Conservation (phyloP, 1,140 invertebrate species). For the Drosophila eugracilis region DNA sequence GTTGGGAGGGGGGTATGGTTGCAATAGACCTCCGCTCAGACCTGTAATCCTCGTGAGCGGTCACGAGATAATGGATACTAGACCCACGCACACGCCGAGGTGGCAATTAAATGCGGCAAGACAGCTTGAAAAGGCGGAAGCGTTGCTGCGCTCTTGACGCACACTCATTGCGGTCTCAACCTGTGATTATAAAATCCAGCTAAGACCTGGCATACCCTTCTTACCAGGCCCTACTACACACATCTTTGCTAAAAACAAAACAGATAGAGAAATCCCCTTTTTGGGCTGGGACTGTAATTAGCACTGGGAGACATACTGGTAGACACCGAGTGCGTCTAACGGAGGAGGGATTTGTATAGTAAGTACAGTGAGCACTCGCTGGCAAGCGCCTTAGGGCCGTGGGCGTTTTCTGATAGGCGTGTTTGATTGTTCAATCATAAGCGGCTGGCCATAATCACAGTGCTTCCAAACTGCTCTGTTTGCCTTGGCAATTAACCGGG, state of each 20-base stretch:
- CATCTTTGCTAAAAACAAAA: not conserved
- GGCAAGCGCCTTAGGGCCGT: constrained; percentile 39
- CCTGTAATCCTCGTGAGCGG: not conserved
- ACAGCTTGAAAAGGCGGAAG: constrained; percentile 41
- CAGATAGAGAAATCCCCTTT: not conserved
- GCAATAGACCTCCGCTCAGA: not conserved
- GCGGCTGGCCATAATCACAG: constrained; percentile 63
- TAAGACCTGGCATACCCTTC: no score
- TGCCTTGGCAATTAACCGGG: constrained; percentile 54
- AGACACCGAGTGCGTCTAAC: constrained; percentile 1
- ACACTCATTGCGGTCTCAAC: constrained; percentile 37
- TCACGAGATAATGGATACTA: not conserved
- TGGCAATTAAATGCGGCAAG: constrained; percentile 35
- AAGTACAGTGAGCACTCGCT: not conserved
- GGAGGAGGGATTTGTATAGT: not conserved
- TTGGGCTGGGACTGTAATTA: no score
- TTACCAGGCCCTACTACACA: not conserved
- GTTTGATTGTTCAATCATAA: constrained; percentile 81
- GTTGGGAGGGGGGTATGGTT: not conserved
- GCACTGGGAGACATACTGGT: no score
- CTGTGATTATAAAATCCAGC: constrained; percentile 62
- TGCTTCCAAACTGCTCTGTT: constrained; percentile 30
- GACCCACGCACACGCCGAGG: not conserved
- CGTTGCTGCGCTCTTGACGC: constrained; percentile 49
- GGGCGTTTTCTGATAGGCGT: constrained; percentile 62